A percentile compares a stretch with the other conserved stretches of the same genome.
These are phyloP conservation scores for Cydia amplana DNA, from an alignment of 1,140 invertebrate genomes.

Conservation along the genomic window DNA sequence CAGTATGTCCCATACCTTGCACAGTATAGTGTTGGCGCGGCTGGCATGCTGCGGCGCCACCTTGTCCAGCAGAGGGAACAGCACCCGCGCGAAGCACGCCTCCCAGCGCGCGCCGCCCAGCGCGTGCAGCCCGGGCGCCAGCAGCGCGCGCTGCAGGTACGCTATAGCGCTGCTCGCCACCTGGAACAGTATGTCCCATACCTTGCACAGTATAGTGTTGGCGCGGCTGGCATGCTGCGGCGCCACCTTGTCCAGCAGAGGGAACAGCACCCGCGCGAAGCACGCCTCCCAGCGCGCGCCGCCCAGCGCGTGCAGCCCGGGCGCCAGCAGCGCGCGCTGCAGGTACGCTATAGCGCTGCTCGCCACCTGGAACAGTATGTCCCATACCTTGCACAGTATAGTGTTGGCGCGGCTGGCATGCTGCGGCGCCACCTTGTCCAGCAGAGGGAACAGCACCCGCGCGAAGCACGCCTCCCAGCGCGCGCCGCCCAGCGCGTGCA, in stretches of 20 bases:
- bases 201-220: constrained; percentile 93
- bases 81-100: constrained; percentile 90
- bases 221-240: constrained; percentile 62
- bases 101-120: constrained; percentile 94
- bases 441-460: constrained; percentile 93
- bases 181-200: constrained; percentile 55
- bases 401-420: constrained; percentile 80
- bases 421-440: constrained; percentile 82
- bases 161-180: constrained; percentile 96
- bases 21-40: constrained; percentile 87
- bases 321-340: constrained; percentile 93
- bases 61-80: constrained; percentile 94
- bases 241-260: constrained; percentile 87
- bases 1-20: constrained; percentile 83
- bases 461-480: constrained; percentile 97
- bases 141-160: constrained; percentile 92
- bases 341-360: constrained; percentile 95
- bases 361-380: constrained; percentile 81
- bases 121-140: constrained; percentile 94
- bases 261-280: constrained; percentile 92
- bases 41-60: constrained; percentile 71
- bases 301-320: constrained; percentile 92
- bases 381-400: constrained; percentile 91
- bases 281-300: constrained; percentile 96
- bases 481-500: constrained; percentile 87